Evolutionary conservation across 2,888 invertebrate genomes (phyloP).

Genomic region (Ochropleura leucogaster): DNA sequence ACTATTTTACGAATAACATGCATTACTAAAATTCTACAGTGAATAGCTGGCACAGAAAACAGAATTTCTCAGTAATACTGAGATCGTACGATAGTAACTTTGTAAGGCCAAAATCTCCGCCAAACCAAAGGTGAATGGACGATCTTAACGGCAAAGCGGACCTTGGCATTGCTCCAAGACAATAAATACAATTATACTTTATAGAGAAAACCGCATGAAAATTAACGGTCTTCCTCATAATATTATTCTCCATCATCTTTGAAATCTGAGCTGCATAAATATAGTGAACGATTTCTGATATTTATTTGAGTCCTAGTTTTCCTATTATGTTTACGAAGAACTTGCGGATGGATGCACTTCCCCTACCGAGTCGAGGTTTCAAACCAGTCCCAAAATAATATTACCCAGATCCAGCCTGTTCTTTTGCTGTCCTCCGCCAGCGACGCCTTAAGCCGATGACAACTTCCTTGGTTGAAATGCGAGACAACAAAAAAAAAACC

Average conservation of each 20-base stretch:
- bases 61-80: constrained; percentile 27
- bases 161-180: constrained; percentile 47
- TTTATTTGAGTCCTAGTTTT: not conserved
- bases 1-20: not conserved
- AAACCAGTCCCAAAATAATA: too few species aligned
- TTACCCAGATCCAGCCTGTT: too few species aligned
- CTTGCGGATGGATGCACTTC: not conserved
- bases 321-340: not conserved
- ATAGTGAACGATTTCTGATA: not conserved
- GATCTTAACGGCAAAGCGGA: constrained; percentile 8
- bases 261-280: constrained; percentile 3
- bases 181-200: constrained; percentile 17
- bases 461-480: too few species aligned
- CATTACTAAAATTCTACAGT: not conserved
- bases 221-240: not conserved
- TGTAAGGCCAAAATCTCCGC: constrained; percentile 23
- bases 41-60: constrained; percentile 25
- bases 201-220: constrained; percentile 22
- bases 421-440: too few species aligned
- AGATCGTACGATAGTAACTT: constrained; percentile 17
- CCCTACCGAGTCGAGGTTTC: too few species aligned
- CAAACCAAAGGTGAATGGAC: constrained; percentile 54
- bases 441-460: too few species aligned
- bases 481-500: too few species aligned
- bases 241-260: constrained; percentile 3